Conservation (phyloP, 2,888 invertebrate genomes). For the Nasonia oneida region DNA sequence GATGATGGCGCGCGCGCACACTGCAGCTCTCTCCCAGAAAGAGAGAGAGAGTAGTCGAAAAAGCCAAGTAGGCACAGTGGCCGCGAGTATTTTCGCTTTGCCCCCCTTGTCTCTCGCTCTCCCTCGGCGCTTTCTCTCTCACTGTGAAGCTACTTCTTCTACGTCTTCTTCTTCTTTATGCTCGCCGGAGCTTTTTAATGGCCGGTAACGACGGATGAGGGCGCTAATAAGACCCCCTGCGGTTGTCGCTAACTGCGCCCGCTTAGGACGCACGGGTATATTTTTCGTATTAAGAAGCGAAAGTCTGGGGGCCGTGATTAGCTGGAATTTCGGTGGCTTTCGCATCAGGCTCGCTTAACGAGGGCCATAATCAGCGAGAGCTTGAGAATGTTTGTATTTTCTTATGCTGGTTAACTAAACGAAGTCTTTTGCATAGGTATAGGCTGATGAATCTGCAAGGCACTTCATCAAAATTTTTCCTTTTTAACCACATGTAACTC, state of each 20-base stretch:
- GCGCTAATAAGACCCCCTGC: not conserved
- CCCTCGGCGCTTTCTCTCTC: not conserved
- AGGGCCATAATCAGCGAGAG: no score
- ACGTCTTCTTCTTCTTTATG: not conserved
- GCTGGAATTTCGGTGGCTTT: not conserved
- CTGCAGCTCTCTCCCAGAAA: no score
- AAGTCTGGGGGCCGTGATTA: not conserved
- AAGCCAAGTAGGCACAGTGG: constrained; percentile 28
- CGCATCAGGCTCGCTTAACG: not conserved
- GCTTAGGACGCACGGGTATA: not conserved
- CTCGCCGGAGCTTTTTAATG: constrained; percentile 3
- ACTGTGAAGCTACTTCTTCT: not conserved
- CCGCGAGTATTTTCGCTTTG: constrained; percentile 30
- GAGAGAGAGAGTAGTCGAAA: not conserved
- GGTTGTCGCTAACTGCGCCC: not conserved
- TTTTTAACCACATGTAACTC: not conserved
- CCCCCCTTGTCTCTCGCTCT: not conserved
- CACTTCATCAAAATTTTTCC: not conserved
- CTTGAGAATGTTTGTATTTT: not conserved
- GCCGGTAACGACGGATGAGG: not conserved
- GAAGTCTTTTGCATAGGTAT: no score
- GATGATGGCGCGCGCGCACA: not conserved
- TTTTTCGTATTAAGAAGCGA: constrained; percentile 21
- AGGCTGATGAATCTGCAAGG: not conserved
- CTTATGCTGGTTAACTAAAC: not conserved